Evolutionary conservation across 2,113 vertebrate genomes (phyloP).

Genomic region (Pseudopodoces humilis): DNA sequence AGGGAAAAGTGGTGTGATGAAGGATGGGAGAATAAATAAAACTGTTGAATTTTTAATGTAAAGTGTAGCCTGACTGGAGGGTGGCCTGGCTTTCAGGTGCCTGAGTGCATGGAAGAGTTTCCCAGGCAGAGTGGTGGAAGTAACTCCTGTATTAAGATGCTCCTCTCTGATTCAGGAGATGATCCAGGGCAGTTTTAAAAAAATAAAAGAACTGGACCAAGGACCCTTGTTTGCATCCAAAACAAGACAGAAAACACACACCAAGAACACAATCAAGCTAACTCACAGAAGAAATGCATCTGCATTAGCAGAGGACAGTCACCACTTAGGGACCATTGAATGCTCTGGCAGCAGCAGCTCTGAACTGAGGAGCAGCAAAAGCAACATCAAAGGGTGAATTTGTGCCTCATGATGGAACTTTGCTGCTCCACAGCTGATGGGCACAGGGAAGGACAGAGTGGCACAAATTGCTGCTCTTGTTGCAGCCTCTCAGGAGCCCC

Average conservation of each 20-base stretch:
- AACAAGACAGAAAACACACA: background rate
- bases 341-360: background rate
- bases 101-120: background rate
- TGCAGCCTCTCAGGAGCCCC: background rate
- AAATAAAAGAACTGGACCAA: background rate
- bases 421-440: background rate
- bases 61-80: background rate
- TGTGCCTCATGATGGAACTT: background rate
- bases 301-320: slow-evolving; percentile 11
- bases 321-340: background rate
- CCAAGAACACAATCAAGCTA: background rate
- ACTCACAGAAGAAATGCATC: slow-evolving; percentile 31
- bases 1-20: background rate
- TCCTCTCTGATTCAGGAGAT: background rate
- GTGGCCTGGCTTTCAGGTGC: background rate
- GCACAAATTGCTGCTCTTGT: background rate
- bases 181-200: background rate
- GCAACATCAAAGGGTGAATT: background rate
- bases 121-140: background rate
- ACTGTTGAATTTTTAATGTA: background rate
- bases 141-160: background rate
- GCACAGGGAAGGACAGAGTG: background rate
- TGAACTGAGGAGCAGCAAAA: background rate
- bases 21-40: background rate
- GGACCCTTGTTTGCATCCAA: background rate